Conservation (phyloP, 2,113 vertebrate genomes). For the Triplophysa tibetana region DNA sequence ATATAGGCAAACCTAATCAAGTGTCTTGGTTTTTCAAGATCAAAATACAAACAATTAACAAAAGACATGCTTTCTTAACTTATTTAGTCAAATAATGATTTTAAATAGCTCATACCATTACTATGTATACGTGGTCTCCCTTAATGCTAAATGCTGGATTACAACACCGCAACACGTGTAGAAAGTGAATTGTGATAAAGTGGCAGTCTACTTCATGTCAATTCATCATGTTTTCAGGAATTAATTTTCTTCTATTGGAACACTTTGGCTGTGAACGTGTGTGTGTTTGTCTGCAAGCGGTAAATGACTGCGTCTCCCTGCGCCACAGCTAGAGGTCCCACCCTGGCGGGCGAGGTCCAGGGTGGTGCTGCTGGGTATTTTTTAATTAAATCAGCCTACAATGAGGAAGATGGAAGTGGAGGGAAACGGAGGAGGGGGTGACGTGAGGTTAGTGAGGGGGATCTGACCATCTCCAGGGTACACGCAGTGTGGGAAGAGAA, state of each 20-base stretch:
- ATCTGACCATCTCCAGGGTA: conserved; percentile 84
- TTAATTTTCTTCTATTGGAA: conserved; percentile 20
- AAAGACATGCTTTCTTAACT: neutral
- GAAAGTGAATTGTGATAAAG: neutral
- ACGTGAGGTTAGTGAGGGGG: conserved; percentile 46
- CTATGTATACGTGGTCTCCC: neutral
- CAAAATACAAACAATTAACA: neutral
- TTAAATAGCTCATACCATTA: neutral
- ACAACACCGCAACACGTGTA: neutral
- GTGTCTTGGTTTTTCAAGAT: neutral
- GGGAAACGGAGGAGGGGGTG: conserved; percentile 33
- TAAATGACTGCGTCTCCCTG: conserved; percentile 46
- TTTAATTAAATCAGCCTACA: conserved; percentile 89
- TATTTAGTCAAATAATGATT: neutral
- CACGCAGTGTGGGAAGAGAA: conserved; percentile 96
- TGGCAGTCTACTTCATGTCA: conserved; percentile 28
- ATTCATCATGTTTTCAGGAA: conserved; percentile 28
- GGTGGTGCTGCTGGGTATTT: conserved; percentile 67
- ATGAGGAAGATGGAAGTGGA: conserved; percentile 58
- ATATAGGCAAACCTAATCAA: neutral
- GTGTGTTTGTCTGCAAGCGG: conserved; percentile 27
- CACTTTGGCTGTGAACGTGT: conserved; percentile 33
- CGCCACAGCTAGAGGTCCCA: conserved; percentile 53
- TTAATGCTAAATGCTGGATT: neutral
- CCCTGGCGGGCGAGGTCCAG: conserved; percentile 52